These are phyloP conservation scores for Rotaria macrura DNA, from an alignment of 2,888 invertebrate species.

Conservation along the genomic window DNA sequence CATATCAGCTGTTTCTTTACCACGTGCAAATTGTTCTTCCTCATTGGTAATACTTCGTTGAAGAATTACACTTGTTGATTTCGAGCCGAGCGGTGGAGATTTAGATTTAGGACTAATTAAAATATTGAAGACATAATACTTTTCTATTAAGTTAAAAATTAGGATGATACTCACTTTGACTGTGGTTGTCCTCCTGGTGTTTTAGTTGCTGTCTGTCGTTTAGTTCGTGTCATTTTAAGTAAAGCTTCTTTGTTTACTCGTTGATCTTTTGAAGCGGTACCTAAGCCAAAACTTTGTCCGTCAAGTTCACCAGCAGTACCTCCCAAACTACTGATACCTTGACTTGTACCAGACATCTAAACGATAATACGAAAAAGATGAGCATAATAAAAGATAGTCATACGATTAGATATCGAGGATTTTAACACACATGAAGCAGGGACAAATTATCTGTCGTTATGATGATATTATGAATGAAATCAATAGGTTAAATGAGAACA, in stretches of 20 bases:
- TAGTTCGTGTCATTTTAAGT: constrained; percentile 33
- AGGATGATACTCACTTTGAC: neutral
- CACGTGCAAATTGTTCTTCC: neutral
- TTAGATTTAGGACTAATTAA: neutral
- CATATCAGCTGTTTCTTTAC: neutral
- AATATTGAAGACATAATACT: too few species aligned
- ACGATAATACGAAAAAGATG: too few species aligned
- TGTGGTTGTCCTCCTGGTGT: constrained; percentile 12
- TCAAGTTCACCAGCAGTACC: constrained; percentile 46
- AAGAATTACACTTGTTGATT: neutral
- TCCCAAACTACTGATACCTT: constrained; percentile 39
- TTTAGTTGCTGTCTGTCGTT: constrained; percentile 13
- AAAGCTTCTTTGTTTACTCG: constrained; percentile 32
- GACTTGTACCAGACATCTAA: neutral
- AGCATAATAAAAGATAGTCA: too few species aligned
- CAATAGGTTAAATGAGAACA: too few species aligned
- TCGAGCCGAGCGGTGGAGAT: neutral
- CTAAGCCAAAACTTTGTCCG: constrained; percentile 45
- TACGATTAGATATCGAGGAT: too few species aligned
- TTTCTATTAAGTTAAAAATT: neutral
- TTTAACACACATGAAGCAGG: too few species aligned
- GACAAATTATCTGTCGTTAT: too few species aligned
- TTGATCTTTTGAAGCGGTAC: constrained; percentile 38
- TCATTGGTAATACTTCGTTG: neutral
- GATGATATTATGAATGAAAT: too few species aligned